These are phyloP conservation scores for Hystrix brachyura DNA, from an alignment of 2,113 vertebrate species.

Conservation along the genomic window DNA sequence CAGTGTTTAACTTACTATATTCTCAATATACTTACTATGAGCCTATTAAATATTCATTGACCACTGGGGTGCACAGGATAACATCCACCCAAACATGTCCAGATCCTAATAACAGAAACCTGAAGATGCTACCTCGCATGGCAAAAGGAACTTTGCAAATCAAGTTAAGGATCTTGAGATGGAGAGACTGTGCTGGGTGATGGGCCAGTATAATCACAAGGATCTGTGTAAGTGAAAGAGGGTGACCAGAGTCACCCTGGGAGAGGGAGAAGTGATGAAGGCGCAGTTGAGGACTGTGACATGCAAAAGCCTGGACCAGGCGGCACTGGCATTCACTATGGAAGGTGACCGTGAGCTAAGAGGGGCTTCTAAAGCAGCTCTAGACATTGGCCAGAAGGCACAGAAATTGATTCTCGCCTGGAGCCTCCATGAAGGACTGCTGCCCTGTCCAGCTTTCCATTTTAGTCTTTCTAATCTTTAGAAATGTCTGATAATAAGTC, in stretches of 20 bases:
- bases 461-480: background rate
- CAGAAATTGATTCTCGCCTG: background rate
- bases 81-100: background rate
- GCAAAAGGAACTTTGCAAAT: background rate
- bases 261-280: background rate
- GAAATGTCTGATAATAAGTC: background rate
- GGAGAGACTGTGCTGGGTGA: background rate
- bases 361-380: background rate
- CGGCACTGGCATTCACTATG: background rate
- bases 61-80: background rate
- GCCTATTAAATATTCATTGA: conserved; percentile 22
- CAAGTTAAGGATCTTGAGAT: background rate
- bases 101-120: background rate
- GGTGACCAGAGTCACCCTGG: background rate
- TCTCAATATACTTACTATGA: background rate
- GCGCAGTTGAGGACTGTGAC: background rate
- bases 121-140: background rate
- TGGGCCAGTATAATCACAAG: background rate
- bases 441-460: background rate
- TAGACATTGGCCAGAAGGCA: background rate
- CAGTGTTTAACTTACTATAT: conserved; percentile 16
- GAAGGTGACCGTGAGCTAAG: background rate
- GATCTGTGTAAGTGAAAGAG: background rate
- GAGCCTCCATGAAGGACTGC: background rate
- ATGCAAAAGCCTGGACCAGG: background rate